phyloP scores from a whole-genome alignment of 2,113 vertebrate species.

The Rhinolophus ferrumequinum region DNA sequence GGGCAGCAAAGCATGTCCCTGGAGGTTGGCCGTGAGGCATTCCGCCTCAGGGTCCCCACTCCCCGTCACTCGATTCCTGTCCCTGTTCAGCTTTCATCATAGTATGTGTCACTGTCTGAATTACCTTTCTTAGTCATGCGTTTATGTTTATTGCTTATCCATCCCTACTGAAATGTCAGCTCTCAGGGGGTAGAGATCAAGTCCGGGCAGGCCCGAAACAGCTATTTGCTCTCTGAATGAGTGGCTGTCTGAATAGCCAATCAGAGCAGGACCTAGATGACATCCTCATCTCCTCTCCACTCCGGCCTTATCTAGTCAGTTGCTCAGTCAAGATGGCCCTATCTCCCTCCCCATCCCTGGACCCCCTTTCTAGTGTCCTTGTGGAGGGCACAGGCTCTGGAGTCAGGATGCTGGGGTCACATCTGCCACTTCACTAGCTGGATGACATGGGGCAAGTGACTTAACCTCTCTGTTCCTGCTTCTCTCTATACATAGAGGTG shows the following conservation, averaged over 20 bases:
- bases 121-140: no score
- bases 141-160: neutral
- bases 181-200: neutral
- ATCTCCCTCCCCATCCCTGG: neutral
- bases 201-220: neutral
- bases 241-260: no score
- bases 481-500: neutral
- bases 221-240: neutral
- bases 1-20: neutral
- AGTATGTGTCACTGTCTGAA: neutral
- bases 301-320: neutral
- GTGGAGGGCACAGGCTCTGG: neutral
- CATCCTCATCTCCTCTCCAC: neutral
- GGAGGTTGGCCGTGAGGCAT: rapidly evolving
- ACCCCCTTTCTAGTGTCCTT: neutral
- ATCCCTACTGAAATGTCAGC: neutral
- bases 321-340: neutral
- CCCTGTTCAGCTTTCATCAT: neutral
- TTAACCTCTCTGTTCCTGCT: neutral
- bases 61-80: neutral
- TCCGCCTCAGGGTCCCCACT: neutral
- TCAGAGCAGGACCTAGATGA: neutral
- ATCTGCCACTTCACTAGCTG: neutral
- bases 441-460: neutral
- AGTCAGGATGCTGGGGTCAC: neutral